Evolutionary conservation across 2,113 vertebrate genomes (phyloP).

Genomic region (Lipophrys pholis): DNA sequence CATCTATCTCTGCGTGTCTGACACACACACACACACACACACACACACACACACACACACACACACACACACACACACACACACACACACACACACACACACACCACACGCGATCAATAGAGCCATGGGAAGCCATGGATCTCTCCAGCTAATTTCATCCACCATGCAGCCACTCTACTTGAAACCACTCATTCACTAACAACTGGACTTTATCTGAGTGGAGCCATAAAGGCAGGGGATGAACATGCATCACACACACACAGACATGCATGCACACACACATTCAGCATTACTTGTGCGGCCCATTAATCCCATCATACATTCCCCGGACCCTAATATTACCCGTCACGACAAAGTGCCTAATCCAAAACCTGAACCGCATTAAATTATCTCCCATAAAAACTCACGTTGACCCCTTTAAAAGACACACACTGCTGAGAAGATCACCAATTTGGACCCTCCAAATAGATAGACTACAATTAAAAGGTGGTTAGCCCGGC

Average conservation of each 20-base stretch:
- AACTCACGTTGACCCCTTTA: too few species aligned
- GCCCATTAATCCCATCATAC: too few species aligned
- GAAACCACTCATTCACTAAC: slow-evolving; percentile 39
- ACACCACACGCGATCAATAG: slow-evolving; percentile 37
- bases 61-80: slow-evolving; percentile 11
- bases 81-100: slow-evolving; percentile 12
- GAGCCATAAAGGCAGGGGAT: slow-evolving; percentile 17
- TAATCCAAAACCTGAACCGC: too few species aligned
- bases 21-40: slow-evolving; percentile 9
- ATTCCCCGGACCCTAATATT: too few species aligned
- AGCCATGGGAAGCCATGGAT: slow-evolving; percentile 34
- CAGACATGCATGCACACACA: slow-evolving; percentile 21
- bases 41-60: slow-evolving; percentile 9
- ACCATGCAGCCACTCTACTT: slow-evolving; percentile 44
- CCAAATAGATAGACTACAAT: too few species aligned
- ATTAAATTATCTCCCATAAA: too few species aligned
- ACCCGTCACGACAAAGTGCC: too few species aligned
- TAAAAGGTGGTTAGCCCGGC: too few species aligned
- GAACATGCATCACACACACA: slow-evolving; percentile 5
- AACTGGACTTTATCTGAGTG: slow-evolving; percentile 41
- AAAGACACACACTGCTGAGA: too few species aligned
- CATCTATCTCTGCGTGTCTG: too few species aligned
- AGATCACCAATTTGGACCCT: too few species aligned
- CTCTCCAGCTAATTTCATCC: slow-evolving; percentile 57
- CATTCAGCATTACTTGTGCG: neutral